Percentiles rank a stretch among this genome's conserved stretches.
Evolutionary conservation across 1,140 invertebrate genomes (phyloP).

Genomic region (Cotesia glomerata): DNA sequence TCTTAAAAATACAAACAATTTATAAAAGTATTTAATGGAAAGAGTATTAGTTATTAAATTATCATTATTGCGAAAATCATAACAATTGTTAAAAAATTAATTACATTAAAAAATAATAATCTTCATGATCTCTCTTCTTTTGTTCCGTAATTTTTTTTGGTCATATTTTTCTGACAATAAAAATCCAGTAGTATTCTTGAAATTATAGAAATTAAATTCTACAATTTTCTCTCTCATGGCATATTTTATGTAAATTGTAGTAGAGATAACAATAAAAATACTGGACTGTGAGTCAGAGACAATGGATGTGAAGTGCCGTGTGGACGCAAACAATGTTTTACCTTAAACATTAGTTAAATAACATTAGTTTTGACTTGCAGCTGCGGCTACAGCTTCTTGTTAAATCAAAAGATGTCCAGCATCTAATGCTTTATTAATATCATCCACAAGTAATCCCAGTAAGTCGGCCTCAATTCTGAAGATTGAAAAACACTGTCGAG

Average conservation of each 20-base stretch:
- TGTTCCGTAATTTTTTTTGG: too few relatives aligned
- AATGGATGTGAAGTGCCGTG: constrained; percentile 23
- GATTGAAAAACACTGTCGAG: constrained; percentile 80
- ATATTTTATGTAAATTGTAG: not conserved
- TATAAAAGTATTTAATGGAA: too few relatives aligned
- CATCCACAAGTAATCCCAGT: constrained; percentile 73
- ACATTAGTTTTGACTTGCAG: not conserved
- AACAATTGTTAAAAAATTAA: too few relatives aligned
- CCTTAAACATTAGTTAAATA: not conserved
- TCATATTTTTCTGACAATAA: too few relatives aligned
- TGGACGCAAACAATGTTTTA: not conserved
- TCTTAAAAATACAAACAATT: too few relatives aligned
- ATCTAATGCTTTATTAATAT: constrained; percentile 84
- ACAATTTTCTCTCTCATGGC: not conserved
- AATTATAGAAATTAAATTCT: not conserved
- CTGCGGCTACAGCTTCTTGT: too few relatives aligned
- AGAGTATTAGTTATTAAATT: too few relatives aligned
- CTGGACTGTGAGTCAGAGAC: constrained; percentile 14
- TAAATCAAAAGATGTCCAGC: constrained; percentile 72
- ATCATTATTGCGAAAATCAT: too few relatives aligned
- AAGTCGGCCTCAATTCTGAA: constrained; percentile 72
- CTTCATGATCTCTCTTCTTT: too few relatives aligned
- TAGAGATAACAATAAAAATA: not conserved
- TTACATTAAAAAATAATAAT: too few relatives aligned
- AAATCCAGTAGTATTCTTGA: too few relatives aligned